Evolutionary conservation across 1,140 invertebrate genomes (phyloP).

Genomic region (Pseudachorutes palmiensis): DNA sequence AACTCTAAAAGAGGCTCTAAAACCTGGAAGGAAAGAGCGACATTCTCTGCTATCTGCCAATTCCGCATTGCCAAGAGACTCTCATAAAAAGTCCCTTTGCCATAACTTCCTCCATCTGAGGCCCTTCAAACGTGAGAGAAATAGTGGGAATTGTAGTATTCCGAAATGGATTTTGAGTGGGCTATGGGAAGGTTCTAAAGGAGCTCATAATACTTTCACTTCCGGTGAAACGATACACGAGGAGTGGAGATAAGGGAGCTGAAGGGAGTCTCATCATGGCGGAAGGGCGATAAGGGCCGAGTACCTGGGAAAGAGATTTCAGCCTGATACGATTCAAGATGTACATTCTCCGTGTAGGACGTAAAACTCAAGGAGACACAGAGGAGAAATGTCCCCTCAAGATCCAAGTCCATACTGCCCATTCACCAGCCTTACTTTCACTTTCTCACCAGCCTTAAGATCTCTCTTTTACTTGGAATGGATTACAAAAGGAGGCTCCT

Average conservation of each 20-base stretch:
- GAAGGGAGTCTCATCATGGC: constrained; percentile 5
- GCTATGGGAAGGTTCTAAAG: constrained; percentile 1
- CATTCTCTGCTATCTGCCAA: neutral
- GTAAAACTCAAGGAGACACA: constrained; percentile 19
- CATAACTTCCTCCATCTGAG: neutral
- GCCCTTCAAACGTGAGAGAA: neutral
- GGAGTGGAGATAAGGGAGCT: neutral
- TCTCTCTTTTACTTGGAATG: neutral
- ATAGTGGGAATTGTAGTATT: neutral
- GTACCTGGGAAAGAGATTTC: constrained; percentile 28
- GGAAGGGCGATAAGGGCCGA: neutral
- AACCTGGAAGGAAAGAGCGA: neutral
- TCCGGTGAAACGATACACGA: neutral
- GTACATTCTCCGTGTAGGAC: no score
- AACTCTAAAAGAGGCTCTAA: neutral
- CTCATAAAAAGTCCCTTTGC: neutral
- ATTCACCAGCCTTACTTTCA: neutral
- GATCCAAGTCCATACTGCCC: no score
- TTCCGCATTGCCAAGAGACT: neutral
- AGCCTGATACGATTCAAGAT: constrained; percentile 23
- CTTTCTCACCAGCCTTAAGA: neutral
- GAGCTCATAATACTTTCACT: constrained; percentile 3
- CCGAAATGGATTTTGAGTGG: constrained; percentile 2
- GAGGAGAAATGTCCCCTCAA: constrained; percentile 14
- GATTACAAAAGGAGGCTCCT: no score